These are phyloP conservation scores for Egretta garzetta DNA, from an alignment of 2,113 vertebrate species.

Conservation along the genomic window DNA sequence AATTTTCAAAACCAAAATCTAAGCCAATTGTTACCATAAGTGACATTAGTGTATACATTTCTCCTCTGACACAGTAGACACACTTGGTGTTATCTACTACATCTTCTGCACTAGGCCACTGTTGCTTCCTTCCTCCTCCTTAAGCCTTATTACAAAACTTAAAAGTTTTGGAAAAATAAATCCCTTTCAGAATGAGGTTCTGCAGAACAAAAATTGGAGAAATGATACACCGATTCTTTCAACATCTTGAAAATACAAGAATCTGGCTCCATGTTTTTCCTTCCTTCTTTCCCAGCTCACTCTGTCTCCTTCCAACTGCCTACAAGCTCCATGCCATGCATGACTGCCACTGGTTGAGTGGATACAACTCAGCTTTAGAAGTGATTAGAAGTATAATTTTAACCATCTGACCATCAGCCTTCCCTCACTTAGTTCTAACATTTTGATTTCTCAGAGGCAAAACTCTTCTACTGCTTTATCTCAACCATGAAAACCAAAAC, in stretches of 20 bases:
- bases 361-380: neutral
- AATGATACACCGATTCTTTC: neutral
- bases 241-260: neutral
- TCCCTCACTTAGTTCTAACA: neutral
- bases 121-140: neutral
- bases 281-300: neutral
- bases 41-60: neutral
- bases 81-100: neutral
- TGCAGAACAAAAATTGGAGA: neutral
- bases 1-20: neutral
- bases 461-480: neutral
- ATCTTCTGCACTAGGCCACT: neutral
- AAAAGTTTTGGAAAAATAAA: neutral
- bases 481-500: neutral
- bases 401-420: neutral
- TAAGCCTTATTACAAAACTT: neutral
- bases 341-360: neutral
- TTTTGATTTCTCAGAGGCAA: neutral
- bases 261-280: neutral
- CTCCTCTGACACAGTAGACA: neutral
- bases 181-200: neutral
- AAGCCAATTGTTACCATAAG: neutral
- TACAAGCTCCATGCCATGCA: fast-evolving
- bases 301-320: neutral
- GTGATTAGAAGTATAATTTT: neutral